phyloP scores from a whole-genome alignment of 2,113 vertebrate genomes.

The Myiagra hebetior region DNA sequence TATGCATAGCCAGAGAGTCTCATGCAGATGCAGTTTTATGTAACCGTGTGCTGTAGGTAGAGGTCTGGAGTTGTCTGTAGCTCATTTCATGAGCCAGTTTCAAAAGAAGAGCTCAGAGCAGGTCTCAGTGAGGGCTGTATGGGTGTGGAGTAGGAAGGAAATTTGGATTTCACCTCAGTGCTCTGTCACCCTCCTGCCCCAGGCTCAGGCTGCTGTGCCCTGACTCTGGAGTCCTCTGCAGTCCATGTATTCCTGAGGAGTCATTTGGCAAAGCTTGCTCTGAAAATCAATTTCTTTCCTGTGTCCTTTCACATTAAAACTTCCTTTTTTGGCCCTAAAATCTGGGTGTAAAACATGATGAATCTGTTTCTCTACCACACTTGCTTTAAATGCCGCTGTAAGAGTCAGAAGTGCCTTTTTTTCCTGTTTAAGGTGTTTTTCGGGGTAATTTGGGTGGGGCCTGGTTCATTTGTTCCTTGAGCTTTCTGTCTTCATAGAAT shows the following conservation, averaged over 20 bases:
- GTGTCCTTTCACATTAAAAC: background rate
- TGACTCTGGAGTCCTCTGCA: background rate
- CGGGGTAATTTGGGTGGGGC: background rate
- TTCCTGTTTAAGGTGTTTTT: background rate
- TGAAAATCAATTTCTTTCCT: background rate
- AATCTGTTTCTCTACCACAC: background rate
- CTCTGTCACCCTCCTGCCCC: background rate
- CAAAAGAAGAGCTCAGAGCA: background rate
- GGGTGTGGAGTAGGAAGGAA: background rate
- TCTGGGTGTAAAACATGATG: background rate
- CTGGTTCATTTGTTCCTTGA: background rate
- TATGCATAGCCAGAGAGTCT: background rate
- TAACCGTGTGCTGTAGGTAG: background rate
- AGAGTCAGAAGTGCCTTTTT: background rate
- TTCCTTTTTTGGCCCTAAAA: background rate
- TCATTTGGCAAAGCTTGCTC: background rate
- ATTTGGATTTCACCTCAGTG: background rate
- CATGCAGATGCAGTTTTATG: background rate
- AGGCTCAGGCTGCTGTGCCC: background rate
- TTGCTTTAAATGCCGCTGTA: background rate
- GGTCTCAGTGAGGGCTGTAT: background rate
- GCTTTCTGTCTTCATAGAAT: background rate
- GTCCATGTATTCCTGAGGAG: accelerated
- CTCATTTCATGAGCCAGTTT: background rate
- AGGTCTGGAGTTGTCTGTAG: background rate